phyloP scores from a whole-genome alignment of 1,140 invertebrate species.

The Frieseomelitta varia region DNA sequence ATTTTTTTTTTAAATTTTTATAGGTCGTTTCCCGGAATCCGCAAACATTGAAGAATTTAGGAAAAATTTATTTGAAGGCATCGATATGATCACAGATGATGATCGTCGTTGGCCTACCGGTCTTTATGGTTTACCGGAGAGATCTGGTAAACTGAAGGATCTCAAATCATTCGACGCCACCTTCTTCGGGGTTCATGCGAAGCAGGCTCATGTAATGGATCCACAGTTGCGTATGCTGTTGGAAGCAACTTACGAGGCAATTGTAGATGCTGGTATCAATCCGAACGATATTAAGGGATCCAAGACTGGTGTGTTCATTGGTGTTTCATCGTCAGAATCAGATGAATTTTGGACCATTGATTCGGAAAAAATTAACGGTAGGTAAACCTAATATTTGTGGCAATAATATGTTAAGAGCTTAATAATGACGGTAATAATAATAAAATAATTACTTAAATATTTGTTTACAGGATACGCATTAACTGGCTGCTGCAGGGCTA shows the following conservation, averaged over 20 bases:
- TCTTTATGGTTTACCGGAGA: slow-evolving; percentile 90
- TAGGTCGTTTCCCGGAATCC: slow-evolving; percentile 92
- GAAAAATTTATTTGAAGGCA: slow-evolving; percentile 90
- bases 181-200: slow-evolving; percentile 97
- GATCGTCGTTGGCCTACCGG: slow-evolving; percentile 90
- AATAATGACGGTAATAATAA: neutral
- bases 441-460: neutral
- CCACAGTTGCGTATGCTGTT: slow-evolving; percentile 95
- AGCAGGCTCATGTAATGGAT: slow-evolving; percentile 97
- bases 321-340: slow-evolving; percentile 92
- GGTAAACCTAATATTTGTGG: neutral
- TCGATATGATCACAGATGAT: slow-evolving; percentile 95
- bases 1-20: neutral
- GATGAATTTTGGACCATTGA: slow-evolving; percentile 91
- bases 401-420: neutral
- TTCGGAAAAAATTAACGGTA: slow-evolving; percentile 90
- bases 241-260: slow-evolving; percentile 96
- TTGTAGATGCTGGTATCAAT: slow-evolving; percentile 96
- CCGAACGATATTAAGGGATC: slow-evolving; percentile 90
- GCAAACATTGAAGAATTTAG: slow-evolving; percentile 94
- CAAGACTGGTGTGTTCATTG: slow-evolving; percentile 95
- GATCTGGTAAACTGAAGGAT: slow-evolving; percentile 95
- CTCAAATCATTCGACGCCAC: slow-evolving; percentile 93
- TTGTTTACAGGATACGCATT: slow-evolving; percentile 87
- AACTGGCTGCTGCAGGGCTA: slow-evolving; percentile 95